Base-by-base conservation (phyloP, 2,113 vertebrate species). In the Vulpes lagopus region DNA sequence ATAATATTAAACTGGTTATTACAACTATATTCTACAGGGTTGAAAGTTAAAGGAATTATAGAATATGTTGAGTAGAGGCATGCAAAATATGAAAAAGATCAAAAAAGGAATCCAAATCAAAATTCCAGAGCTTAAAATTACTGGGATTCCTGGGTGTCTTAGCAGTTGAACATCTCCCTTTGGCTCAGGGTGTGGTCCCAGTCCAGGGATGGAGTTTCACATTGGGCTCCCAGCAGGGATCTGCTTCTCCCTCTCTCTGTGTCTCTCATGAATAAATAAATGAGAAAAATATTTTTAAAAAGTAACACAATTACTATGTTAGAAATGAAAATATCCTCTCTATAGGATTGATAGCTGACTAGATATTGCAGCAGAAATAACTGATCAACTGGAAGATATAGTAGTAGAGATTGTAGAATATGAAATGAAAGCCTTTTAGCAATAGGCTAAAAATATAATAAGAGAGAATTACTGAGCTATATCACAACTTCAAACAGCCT, bases 321-420 rank as follows among this genome's bases (percentile, higher is more conserved):
- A 91, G 16, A 95, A 96, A 87, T 79, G 25, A 82, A 91, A 97
- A 78, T 81, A 49, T 67, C 51, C 8, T 82, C 27, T 14, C 10
- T 30, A 80, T 80, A 7, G 16, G 17, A 60, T 15, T 64, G 64
- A 84, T 25, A 38, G 17, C 14, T 86, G 23, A 87, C 53, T 90
- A 57, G 49, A 96, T 71, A 83, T 11, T 82, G 9, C 20, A 90
- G 27, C 59, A 94, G 64, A 96, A 83, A 55, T 60, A 92, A 76
- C 2, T 76, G 25, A 94, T 84, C 23, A 87, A 76, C 23, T 59
- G 71, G 30, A 96, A 96, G 14, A 69, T 20, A 79, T 0, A 49
- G 9, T 5, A 51, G 81, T 11, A 60, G 20, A 73, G 79, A 80
- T 8, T 65, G 12, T 1, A 64, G 6, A 79, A 85, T 32, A 62